Percentiles rank a stretch among this genome's conserved stretches.
Conservation (phyloP, 2,113 vertebrate species). For the Romanogobio albipinnatus region DNA sequence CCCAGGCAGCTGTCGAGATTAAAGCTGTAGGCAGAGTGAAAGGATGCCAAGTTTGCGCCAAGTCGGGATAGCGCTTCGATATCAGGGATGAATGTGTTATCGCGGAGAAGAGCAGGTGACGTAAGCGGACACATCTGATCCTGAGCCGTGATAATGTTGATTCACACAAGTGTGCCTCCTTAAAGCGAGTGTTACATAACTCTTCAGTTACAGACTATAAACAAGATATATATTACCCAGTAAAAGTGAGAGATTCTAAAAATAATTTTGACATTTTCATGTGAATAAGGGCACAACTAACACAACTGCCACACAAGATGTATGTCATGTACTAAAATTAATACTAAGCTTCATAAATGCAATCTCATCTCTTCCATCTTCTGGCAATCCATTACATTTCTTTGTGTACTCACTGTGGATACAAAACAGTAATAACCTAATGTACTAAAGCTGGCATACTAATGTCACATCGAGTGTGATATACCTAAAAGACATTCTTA, state of each 20-base stretch:
- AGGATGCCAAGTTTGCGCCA: slow-evolving; percentile 55
- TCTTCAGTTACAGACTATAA: neutral
- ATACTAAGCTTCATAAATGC: neutral
- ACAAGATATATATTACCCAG: slow-evolving; percentile 6
- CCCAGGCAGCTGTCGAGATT: slow-evolving; percentile 70
- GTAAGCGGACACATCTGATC: slow-evolving; percentile 16
- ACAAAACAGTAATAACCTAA: neutral
- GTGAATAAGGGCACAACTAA: neutral
- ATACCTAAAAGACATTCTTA: neutral
- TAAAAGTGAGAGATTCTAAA: slow-evolving; percentile 9
- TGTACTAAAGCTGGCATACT: neutral
- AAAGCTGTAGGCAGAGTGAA: slow-evolving; percentile 67
- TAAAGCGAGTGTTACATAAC: neutral
- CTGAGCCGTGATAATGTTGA: slow-evolving; percentile 10
- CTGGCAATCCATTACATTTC: neutral
- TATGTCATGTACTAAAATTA: neutral
- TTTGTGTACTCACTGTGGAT: neutral
- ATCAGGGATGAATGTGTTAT: slow-evolving; percentile 14
- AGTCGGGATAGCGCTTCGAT: slow-evolving; percentile 55
- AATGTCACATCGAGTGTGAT: slow-evolving; percentile 1
- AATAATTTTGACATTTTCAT: neutral
- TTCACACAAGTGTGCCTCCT: slow-evolving; percentile 9
- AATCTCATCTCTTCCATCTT: neutral
- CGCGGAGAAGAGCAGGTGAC: slow-evolving; percentile 38
- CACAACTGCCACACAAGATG: neutral